Evolutionary conservation across 2,797 vertebrate genomes (phyloP).

Genomic region (Enteromius mattozi): DNA sequence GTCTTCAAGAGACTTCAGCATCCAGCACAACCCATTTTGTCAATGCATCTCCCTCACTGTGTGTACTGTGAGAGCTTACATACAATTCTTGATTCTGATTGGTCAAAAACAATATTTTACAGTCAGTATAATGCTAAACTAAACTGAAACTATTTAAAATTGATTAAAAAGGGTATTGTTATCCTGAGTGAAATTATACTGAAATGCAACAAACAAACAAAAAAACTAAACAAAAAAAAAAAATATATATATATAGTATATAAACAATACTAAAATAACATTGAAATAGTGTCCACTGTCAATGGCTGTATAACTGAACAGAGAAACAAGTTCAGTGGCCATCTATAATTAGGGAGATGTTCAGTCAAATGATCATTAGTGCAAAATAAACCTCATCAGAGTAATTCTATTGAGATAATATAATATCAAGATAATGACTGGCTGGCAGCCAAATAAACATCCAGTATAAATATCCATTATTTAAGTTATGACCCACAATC

Average conservation of each 20-base stretch:
- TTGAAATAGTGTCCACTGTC: not conserved
- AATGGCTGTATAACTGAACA: not conserved
- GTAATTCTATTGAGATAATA: not conserved
- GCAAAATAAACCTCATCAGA: not conserved
- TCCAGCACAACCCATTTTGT: not conserved
- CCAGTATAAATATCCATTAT: not conserved
- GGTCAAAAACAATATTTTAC: not conserved
- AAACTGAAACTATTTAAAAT: not conserved
- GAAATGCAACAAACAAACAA: not conserved
- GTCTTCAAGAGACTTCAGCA: not conserved
- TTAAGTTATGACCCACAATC: not conserved
- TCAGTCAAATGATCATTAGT: not conserved
- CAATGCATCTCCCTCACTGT: not conserved
- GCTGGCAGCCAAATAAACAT: not conserved
- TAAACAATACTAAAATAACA: not conserved
- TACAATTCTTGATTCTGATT: not conserved
- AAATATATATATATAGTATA: not conserved
- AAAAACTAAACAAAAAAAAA: not conserved
- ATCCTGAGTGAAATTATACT: not conserved
- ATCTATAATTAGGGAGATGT: not conserved
- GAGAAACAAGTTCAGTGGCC: not conserved
- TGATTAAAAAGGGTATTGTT: not conserved
- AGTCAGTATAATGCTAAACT: not conserved
- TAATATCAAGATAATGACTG: not conserved
- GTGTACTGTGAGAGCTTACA: not conserved